Base-by-base conservation (phyloP, 2,888 invertebrate genomes). In the Standfussiana lucernea region DNA sequence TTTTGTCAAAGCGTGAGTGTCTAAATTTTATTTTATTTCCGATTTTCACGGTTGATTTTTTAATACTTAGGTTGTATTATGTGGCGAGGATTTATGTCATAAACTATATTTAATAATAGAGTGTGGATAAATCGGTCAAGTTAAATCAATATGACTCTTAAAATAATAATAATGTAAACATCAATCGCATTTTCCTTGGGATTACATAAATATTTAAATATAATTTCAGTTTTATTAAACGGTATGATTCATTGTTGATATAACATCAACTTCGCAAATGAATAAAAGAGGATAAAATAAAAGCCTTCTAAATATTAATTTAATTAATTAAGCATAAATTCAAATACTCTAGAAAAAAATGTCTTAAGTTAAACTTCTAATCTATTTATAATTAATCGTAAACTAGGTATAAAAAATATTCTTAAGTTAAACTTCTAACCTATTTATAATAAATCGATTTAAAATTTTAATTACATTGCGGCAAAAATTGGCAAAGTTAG, bases 1-100 rank as follows among this genome's bases (percentile, higher is more conserved):
- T 96, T 86, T 91, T 96, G 76, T 96, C 96, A 5, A 96, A 96
- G 89, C 82, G 96, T 96, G 89, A 96, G 96, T 81, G 71, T 77
- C 71, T n/a, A 10, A n/a, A 11, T 61, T 56, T 40, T 1, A 13
- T 59, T 53, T 65, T 53, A 61, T 21, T 64, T 53, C 1, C 2
- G 1, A 40, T 64, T 69, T 73, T 45, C 21, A 56, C 40, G 40
- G 4, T 69, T 59, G 21, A n/a, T 64, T 66, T 50, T 67, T 59
- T 40, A 24, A 24, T 53, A n/a, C n/a, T n/a, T n/a, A 37, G 15
- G 42, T 40, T 8, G 13, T 59, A 42, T 28, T 42, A 72, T 2
- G 28, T 42, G 28, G 59, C 10, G 53, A 15, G 47, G 45, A 67
- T 62, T 45, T 69, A 65, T 77, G 69, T 32, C n/a, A 35, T 70